phyloP scores from a whole-genome alignment of 2,113 vertebrate species.

The Propithecus coquereli region DNA sequence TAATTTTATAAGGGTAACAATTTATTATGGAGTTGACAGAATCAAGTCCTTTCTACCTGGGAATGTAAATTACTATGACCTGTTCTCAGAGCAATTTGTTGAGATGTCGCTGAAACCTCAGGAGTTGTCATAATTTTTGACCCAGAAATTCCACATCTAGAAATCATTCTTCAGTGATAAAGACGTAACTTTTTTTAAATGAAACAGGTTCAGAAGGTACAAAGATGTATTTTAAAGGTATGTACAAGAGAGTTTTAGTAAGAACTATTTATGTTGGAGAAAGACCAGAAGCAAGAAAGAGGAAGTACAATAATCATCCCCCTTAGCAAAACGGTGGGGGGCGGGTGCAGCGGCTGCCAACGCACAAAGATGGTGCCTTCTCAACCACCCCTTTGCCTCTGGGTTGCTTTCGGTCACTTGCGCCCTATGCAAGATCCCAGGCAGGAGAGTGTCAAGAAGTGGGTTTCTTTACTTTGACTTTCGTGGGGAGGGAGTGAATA shows the following conservation, averaged over 20 bases:
- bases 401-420: neutral
- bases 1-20: neutral
- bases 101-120: neutral
- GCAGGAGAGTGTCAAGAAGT: neutral
- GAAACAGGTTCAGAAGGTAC: too few species aligned
- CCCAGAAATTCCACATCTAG: neutral
- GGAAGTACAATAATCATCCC: neutral
- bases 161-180: neutral
- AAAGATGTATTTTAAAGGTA: neutral
- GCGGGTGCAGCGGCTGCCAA: rapidly evolving
- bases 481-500: neutral
- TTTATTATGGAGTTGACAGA: neutral
- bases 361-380: neutral
- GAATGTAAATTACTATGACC: neutral
- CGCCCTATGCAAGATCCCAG: neutral
- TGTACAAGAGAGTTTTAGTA: neutral
- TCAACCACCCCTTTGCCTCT: neutral
- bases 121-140: neutral
- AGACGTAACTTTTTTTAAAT: too few species aligned
- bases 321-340: neutral
- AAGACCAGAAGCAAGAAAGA: neutral
- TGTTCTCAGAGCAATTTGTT: neutral
- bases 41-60: neutral
- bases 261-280: neutral
- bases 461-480: neutral